These are phyloP conservation scores for Spea multiplicata DNA, from an alignment of 2,113 vertebrate genomes.

Conservation along the genomic window DNA sequence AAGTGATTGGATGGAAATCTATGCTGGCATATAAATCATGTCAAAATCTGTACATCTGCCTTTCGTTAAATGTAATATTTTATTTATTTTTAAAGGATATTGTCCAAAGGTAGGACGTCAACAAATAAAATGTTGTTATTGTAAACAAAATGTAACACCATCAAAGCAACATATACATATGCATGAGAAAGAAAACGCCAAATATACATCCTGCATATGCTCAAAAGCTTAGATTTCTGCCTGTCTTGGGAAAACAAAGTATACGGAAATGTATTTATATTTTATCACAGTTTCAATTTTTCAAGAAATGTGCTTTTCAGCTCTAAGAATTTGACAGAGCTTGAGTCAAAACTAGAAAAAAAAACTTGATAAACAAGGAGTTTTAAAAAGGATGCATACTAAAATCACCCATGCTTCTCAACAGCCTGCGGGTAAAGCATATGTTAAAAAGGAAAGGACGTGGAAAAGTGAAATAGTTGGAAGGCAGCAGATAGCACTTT, in stretches of 20 bases:
- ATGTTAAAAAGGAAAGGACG: slow-evolving; percentile 1
- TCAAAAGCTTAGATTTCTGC: too few relatives aligned
- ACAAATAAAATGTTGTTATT: slow-evolving; percentile 29
- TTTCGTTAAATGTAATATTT: slow-evolving; percentile 27
- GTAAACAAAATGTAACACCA: slow-evolving; percentile 13
- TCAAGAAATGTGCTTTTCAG: too few relatives aligned
- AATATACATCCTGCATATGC: background rate
- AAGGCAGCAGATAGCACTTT: slow-evolving; percentile 10
- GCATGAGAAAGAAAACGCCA: slow-evolving; percentile 20
- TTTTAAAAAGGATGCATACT: slow-evolving; percentile 12
- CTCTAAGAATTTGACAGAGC: too few relatives aligned
- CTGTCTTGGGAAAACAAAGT: too few relatives aligned
- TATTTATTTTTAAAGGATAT: slow-evolving; percentile 38
- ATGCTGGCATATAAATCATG: slow-evolving; percentile 34
- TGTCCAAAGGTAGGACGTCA: slow-evolving; percentile 1
- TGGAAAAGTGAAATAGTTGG: slow-evolving; percentile 6
- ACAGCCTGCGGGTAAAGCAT: background rate
- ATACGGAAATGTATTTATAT: too few relatives aligned
- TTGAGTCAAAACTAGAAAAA: too few relatives aligned
- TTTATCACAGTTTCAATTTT: too few relatives aligned
- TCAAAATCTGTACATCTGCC: slow-evolving; percentile 24
- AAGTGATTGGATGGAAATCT: slow-evolving; percentile 20
- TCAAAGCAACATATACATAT: slow-evolving; percentile 9
- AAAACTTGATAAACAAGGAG: background rate
- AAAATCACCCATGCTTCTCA: background rate